phyloP scores from a whole-genome alignment of 2,797 vertebrate genomes.

The Coracias cyanogaster region DNA sequence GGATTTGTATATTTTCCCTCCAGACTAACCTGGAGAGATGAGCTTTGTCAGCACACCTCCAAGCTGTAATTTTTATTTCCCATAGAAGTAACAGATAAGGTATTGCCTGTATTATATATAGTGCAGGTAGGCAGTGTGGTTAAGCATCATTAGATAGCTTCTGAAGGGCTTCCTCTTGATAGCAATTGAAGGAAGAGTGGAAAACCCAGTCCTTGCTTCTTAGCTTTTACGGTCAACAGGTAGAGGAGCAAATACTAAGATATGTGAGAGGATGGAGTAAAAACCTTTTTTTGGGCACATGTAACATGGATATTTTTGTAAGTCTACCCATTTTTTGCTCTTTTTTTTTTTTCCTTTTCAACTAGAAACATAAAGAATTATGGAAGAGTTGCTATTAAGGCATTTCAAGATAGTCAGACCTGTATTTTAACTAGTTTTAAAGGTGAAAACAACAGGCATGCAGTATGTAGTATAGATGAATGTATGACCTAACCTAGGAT shows the following conservation, averaged over 20 bases:
- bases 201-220: neutral
- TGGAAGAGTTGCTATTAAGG: neutral
- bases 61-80: neutral
- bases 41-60: neutral
- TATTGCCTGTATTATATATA: neutral
- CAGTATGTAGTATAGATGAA: neutral
- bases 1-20: neutral
- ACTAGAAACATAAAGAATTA: neutral
- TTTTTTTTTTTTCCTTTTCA: neutral
- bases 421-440: neutral
- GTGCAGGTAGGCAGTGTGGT: neutral
- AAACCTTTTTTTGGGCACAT: neutral
- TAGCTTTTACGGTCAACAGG: neutral
- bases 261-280: neutral
- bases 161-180: too few relatives aligned
- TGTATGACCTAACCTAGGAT: neutral
- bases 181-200: neutral
- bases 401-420: neutral
- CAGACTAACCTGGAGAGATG: neutral
- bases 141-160: neutral
- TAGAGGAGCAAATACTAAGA: neutral
- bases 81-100: neutral
- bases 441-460: neutral
- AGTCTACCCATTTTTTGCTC: neutral
- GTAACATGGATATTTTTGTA: neutral